Base-by-base conservation (phyloP, 2,797 vertebrate genomes). In the Euphonia xanthogaster region DNA sequence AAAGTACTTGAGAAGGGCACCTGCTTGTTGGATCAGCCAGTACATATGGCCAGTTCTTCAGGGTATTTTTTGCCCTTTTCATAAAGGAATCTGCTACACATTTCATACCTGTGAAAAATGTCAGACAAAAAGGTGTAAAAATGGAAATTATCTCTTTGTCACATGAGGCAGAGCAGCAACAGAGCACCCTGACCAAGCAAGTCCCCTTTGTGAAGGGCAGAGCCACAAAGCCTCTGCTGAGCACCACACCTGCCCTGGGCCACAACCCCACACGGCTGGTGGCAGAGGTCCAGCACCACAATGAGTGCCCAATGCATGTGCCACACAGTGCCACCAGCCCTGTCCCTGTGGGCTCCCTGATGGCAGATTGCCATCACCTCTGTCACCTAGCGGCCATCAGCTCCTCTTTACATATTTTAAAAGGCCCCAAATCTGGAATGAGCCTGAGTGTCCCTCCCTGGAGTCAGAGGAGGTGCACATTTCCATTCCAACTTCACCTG, bases 331-430 rank as follows among this genome's bases (percentile, higher is more conserved):
- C 40, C 62, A 91, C 57, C 81, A 71, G 22, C 31, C n/a, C 14
- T n/a, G 33, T 53, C 18, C 37, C 23, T 53, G 21, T 6, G n/a
- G 39, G 47, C 40, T 61, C 13, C 47, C 63, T 42, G 47, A 35
- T 4, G 4, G 21, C 70, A 54, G 7, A 42, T 0, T 0, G 2
- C 19, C 8, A 5, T 22, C 35, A 68, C 17, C 0, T 0, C 12
- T 18, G 28, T 54, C 37, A 30, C 27, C 27, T 3, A 12, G 18
- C 1, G 2, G 27, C 58, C 58, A 40, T 40, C 58, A 40, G 45
- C 33, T 88, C 44, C 66, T 72, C 35, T 40, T 71, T 4, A 21
- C 0, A 0, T 20, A 31, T 53, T 87, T 67, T 53, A 53, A 73
- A 83, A 85, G 19, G 21, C 2, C 6, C 7, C 40, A 83, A n/a